phyloP scores from a whole-genome alignment of 2,797 vertebrate genomes.

The Aldrovandia affinis region DNA sequence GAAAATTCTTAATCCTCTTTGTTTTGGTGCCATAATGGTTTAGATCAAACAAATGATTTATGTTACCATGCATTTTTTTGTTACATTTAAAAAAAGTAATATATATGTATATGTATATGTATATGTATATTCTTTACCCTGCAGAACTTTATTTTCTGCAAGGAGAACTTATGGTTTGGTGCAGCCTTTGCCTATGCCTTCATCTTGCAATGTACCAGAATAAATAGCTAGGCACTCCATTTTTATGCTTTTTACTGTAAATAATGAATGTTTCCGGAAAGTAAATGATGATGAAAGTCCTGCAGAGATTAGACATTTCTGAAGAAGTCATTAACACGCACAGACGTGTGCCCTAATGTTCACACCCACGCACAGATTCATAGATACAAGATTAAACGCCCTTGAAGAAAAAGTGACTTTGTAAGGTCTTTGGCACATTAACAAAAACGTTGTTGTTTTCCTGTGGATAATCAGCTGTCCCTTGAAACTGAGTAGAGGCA shows the following conservation, averaged over 20 bases:
- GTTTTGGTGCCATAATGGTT: background rate
- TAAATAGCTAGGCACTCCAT: conserved; percentile 23
- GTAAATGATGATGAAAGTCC: conserved; percentile 34
- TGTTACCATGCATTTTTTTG: background rate
- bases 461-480: too few species aligned
- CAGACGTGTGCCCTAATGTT: conserved; percentile 1
- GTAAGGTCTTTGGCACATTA: too few species aligned
- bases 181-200: background rate
- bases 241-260: conserved; percentile 39
- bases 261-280: conserved; percentile 38
- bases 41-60: background rate
- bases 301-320: conserved; percentile 36
- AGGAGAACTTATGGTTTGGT: background rate
- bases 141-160: background rate
- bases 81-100: too few species aligned
- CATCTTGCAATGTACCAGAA: conserved; percentile 2
- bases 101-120: too few species aligned
- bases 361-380: background rate
- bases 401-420: too few species aligned
- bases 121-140: too few species aligned
- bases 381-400: background rate
- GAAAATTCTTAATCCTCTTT: background rate
- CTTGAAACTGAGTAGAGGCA: too few species aligned
- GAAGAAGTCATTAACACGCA: background rate
- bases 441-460: too few species aligned